A percentile compares a stretch with the other conserved stretches of the same genome.
These are phyloP conservation scores for Hydractinia echinata DNA, from an alignment of 30 jellyfish, hydroid and myxozoan genomes.

Conservation along the genomic window DNA sequence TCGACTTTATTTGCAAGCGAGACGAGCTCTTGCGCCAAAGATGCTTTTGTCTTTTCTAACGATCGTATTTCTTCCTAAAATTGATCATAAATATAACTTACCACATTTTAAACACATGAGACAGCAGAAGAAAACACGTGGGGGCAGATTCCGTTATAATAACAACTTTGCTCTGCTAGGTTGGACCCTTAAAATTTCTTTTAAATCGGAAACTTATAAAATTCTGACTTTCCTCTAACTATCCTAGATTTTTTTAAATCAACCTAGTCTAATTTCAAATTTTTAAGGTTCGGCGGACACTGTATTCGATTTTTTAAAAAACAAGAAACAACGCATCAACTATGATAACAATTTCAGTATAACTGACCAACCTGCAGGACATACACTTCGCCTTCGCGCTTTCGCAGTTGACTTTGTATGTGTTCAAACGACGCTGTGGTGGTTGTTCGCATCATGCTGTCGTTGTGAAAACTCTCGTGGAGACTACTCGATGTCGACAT, in stretches of 20 bases:
- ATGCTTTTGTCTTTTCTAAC: slow-evolving; percentile 71
- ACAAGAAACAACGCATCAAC: not conserved
- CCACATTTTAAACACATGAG: no score
- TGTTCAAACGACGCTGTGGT: slow-evolving; percentile 83
- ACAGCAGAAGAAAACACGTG: no score
- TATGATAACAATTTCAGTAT: not conserved
- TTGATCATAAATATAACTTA: not conserved
- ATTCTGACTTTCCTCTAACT: no score
- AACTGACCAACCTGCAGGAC: slow-evolving; percentile 44
- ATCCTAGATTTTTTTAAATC: no score
- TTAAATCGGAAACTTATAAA: no score
- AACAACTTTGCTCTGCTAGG: no score
- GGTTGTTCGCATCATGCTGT: slow-evolving; percentile 31
- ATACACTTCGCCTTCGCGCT: slow-evolving; percentile 78
- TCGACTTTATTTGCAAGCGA: slow-evolving; percentile 50
- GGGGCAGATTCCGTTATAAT: no score
- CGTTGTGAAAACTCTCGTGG: not conserved
- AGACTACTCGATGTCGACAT: slow-evolving; percentile 11
- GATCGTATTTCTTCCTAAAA: slow-evolving; percentile 60
- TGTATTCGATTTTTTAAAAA: not conserved
- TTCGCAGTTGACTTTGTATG: slow-evolving; percentile 62
- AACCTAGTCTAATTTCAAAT: no score
- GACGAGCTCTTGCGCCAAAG: slow-evolving; percentile 85
- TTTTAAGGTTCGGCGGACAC: not conserved
- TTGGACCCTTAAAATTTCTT: no score